These are phyloP conservation scores for Thunnus maccoyii DNA, from an alignment of 2,113 vertebrate genomes.

Conservation along the genomic window DNA sequence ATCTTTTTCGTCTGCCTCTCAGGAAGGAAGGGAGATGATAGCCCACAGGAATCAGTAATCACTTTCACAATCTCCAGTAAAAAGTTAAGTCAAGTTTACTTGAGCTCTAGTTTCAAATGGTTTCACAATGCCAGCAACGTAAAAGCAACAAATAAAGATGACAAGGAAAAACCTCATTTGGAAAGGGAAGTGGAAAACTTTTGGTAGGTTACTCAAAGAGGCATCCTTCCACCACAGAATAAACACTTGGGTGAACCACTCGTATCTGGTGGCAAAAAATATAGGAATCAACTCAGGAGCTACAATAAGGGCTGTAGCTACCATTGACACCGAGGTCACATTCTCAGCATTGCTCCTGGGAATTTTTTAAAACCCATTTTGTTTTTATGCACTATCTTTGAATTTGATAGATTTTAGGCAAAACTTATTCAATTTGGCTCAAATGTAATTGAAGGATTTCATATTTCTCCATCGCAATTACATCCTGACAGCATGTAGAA, in stretches of 20 bases:
- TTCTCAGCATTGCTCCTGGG: background rate
- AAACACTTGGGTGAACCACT: constrained; percentile 15
- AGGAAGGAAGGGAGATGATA: constrained; percentile 40
- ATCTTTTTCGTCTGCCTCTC: constrained; percentile 12
- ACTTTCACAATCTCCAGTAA: constrained; percentile 30
- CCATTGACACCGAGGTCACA: constrained; percentile 9
- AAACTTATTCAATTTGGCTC: background rate
- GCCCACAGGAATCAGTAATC: constrained; percentile 44
- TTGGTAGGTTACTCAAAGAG: constrained; percentile 29
- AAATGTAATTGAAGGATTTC: background rate
- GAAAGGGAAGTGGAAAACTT: constrained; percentile 15
- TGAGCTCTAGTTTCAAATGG: constrained; percentile 24
- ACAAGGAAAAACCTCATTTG: constrained; percentile 27
- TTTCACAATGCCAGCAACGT: constrained; percentile 3
- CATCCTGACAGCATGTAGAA: background rate
- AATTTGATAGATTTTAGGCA: constrained; percentile 6
- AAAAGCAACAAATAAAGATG: constrained; percentile 43
- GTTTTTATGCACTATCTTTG: background rate
- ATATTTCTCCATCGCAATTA: background rate
- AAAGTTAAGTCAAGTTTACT: constrained; percentile 42
- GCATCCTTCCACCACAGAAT: constrained; percentile 26
- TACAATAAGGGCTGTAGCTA: background rate
- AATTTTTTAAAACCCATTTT: constrained; percentile 16
- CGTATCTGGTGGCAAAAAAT: background rate
- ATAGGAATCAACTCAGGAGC: background rate